Evolutionary conservation across 2,888 invertebrate species (phyloP).

Genomic region (Cepaea hortensis): DNA sequence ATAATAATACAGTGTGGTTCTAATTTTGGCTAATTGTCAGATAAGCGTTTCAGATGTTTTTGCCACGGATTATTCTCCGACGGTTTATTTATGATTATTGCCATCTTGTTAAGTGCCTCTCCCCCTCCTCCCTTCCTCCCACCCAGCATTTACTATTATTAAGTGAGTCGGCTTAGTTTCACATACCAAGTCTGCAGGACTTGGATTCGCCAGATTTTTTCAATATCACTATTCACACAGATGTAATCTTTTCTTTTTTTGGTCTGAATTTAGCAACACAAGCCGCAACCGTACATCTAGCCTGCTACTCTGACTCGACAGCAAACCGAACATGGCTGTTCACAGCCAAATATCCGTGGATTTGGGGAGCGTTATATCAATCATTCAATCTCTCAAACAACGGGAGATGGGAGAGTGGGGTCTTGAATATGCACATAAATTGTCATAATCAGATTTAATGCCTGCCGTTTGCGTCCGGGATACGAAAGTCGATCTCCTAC

Average conservation of each 20-base stretch:
- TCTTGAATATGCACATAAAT: conserved; percentile 34
- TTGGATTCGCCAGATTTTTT: conserved; percentile 1
- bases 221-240: background rate
- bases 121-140: no score
- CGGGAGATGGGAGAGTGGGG: background rate
- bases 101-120: no score
- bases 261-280: background rate
- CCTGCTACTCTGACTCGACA: no score
- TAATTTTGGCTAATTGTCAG: background rate
- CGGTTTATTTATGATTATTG: no score
- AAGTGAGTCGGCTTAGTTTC: background rate
- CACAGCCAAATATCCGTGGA: background rate
- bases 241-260: background rate
- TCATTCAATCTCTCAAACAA: conserved; percentile 16
- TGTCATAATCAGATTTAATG: conserved; percentile 19
- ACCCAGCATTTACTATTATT: background rate
- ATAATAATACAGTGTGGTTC: background rate
- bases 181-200: background rate
- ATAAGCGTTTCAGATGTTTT: background rate
- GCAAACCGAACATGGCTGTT: background rate
- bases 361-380: conserved; percentile 9
- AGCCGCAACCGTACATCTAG: no score
- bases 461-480: background rate
- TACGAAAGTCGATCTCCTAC: conserved; percentile 16
- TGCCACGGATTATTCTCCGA: no score